Conservation (phyloP, 92 coral and sea anemone genomes). For the Epizoanthus scotinus region DNA sequence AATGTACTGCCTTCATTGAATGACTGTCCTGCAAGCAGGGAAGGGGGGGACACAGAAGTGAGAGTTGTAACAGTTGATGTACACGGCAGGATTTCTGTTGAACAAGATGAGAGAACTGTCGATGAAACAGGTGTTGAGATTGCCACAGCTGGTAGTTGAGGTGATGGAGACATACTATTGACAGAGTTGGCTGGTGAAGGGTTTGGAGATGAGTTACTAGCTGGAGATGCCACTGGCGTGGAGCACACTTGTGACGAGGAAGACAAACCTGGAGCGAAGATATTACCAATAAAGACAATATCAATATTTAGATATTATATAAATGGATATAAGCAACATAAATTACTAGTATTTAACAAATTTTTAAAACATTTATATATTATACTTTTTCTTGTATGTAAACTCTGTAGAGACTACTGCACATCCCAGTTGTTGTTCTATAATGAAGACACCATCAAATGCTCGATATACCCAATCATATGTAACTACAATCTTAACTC, state of each 20-base stretch:
- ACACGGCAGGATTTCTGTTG: background rate
- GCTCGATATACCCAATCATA: too few relatives aligned
- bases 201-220: background rate
- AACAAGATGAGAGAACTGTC: background rate
- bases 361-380: too few relatives aligned
- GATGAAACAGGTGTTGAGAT: background rate
- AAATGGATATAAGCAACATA: too few relatives aligned
- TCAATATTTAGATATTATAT: too few relatives aligned
- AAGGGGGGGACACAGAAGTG: background rate
- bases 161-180: background rate
- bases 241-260: background rate
- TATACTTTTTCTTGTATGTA: too few relatives aligned
- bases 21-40: background rate
- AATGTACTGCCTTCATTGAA: constrained; percentile 11
- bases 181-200: constrained; percentile 29
- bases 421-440: too few relatives aligned
- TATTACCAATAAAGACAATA: too few relatives aligned
- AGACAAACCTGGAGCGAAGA: background rate
- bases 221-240: constrained; percentile 19
- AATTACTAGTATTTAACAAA: too few relatives aligned
- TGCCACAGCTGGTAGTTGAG: background rate
- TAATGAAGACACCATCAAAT: too few relatives aligned
- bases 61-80: background rate
- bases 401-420: too few relatives aligned
- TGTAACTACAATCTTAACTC: too few relatives aligned